Base-by-base conservation (phyloP, 2,113 vertebrate species). In the Archocentrus centrarchus region DNA sequence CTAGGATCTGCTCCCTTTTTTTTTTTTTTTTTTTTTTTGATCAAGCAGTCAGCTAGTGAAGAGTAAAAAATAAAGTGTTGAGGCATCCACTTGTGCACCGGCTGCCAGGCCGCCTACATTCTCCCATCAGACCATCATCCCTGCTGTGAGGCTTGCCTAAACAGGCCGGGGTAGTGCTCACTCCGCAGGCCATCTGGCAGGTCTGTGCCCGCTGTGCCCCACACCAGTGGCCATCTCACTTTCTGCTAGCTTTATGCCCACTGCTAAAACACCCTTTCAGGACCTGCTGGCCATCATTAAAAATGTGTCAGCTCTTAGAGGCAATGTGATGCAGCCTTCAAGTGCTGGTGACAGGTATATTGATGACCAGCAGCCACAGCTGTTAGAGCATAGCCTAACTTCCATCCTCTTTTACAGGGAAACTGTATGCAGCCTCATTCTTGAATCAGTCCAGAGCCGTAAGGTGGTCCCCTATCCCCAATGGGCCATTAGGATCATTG, bases 1-100 rank as follows among this genome's bases (percentile, higher is more conserved):
- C 27, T 73, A 27, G 0, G 11, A 73, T 73, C 47, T 73, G 47
- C 18, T 73, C 44, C 27, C 24, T 3, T 70, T 70, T 70, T 50
- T 1, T 0, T 1, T 0, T 11, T 22, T 24, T 1, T 0, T 1
- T 0, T 11, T 22, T 24, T 30, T 53, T 73, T 35, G 20, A 35
- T 73, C 27, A 73, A 73, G 18, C 32, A 73, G 18, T 55, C 68
- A 55, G 47, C 47, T 32, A 55, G 17, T 55, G 30, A 73, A 73
- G 18, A 73, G 11, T 14, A 35, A 73, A 58, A 66, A 53, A n/a
- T n/a, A 53, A 70, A 70, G 6, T 55, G 50, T 73, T 32, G 47
- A 73, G 6, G 47, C 68, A 55, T 55, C 68, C 32, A 73, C 27
- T 73, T 73, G 68, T 6, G 13, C 68, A 73, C 3, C 53, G 68